phyloP scores from a whole-genome alignment of 1,140 invertebrate genomes.

The Rhyacophila brunnea region DNA sequence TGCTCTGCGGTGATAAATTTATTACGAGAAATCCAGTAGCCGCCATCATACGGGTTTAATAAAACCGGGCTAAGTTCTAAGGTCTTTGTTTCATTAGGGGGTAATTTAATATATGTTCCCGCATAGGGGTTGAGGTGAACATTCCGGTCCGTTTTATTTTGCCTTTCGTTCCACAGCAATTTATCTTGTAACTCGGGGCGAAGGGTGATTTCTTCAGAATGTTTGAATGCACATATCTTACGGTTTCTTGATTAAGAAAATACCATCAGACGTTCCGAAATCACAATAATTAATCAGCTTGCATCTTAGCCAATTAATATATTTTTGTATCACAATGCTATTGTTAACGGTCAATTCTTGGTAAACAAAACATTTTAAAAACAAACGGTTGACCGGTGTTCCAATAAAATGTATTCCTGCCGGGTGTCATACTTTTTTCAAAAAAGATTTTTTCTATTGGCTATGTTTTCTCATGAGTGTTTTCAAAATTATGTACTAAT shows the following conservation, averaged over 20 bases:
- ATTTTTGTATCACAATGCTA: no score
- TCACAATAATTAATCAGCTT: no score
- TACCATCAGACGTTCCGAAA: no score
- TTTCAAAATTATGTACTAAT: no score
- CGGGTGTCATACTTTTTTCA: no score
- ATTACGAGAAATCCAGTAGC: constrained; percentile 34
- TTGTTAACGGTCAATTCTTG: no score
- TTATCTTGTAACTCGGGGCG: constrained; percentile 18
- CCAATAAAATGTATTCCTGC: no score
- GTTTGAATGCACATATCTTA: neutral
- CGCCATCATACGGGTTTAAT: constrained; percentile 35
- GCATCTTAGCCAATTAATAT: no score
- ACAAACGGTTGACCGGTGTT: no score
- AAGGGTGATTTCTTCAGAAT: constrained; percentile 1
- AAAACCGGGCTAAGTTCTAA: constrained; percentile 31
- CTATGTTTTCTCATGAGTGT: no score
- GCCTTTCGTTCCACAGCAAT: constrained; percentile 20
- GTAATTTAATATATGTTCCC: constrained; percentile 34
- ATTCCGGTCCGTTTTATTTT: constrained; percentile 26
- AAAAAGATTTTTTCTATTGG: no score
- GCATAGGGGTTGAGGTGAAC: constrained; percentile 23
- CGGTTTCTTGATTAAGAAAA: neutral
- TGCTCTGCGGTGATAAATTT: constrained; percentile 31
- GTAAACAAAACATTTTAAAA: no score
- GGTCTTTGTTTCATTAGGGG: constrained; percentile 30